These are phyloP conservation scores for Crenichthys baileyi DNA, from an alignment of 2,797 vertebrate species.

Conservation along the genomic window DNA sequence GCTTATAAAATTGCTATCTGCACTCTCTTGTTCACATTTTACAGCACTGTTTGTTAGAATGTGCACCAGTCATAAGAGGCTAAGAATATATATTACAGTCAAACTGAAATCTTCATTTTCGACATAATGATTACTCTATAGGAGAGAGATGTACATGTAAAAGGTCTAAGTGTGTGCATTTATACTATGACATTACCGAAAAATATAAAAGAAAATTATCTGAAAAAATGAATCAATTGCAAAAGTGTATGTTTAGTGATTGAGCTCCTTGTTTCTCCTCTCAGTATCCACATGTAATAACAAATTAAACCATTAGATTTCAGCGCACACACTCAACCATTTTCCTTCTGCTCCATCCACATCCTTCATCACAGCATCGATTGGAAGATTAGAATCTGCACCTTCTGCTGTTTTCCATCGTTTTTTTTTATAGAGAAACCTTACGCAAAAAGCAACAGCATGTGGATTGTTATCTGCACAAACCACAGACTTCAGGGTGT, in stretches of 20 bases:
- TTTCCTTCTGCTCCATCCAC: conserved; percentile 5
- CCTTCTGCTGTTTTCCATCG: conserved; percentile 31
- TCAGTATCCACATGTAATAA: neutral
- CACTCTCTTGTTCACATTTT: neutral
- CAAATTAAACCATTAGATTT: conserved; percentile 26
- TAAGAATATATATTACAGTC: neutral
- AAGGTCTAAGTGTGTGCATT: neutral
- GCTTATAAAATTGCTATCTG: neutral
- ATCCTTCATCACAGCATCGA: conserved; percentile 18
- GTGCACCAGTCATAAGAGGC: neutral
- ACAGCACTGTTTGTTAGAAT: neutral
- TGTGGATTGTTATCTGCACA: conserved; percentile 29
- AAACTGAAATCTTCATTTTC: neutral
- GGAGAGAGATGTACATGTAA: neutral
- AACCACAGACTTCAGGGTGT: conserved; percentile 17
- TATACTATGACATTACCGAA: neutral
- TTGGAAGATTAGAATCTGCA: conserved; percentile 43
- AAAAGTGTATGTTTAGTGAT: neutral
- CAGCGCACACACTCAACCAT: conserved; percentile 8
- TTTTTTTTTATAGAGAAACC: neutral
- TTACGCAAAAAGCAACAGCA: conserved; percentile 9
- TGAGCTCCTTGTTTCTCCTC: conserved; percentile 27
- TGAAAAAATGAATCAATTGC: neutral
- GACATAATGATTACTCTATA: neutral
- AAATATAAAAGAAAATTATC: neutral